Conservation (phyloP, 2,888 invertebrate genomes). For the Cyrtodaria siliqua region DNA sequence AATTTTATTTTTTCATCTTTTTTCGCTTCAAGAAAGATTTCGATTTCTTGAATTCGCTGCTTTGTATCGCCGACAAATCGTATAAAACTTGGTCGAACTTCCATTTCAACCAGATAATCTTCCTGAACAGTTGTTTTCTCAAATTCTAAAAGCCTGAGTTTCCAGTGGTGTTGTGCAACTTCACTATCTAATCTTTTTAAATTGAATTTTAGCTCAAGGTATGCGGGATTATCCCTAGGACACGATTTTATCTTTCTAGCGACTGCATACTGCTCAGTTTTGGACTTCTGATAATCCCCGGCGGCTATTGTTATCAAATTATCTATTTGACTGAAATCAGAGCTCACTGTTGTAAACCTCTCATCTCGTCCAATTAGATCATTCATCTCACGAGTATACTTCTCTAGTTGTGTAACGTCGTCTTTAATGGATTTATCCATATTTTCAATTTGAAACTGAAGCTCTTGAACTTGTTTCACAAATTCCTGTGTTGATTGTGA, state of each 20-base stretch:
- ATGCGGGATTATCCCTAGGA: constrained; percentile 49
- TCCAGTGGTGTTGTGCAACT: constrained; percentile 66
- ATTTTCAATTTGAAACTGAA: constrained; percentile 57
- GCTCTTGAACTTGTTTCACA: constrained; percentile 44
- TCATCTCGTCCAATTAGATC: constrained; percentile 59
- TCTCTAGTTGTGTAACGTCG: constrained; percentile 59
- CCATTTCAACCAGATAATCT: constrained; percentile 78
- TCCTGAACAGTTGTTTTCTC: constrained; percentile 74
- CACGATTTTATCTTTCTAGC: constrained; percentile 52
- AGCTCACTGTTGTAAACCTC: constrained; percentile 62
- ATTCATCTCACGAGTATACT: constrained; percentile 60
- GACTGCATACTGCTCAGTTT: constrained; percentile 53
- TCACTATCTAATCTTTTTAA: constrained; percentile 62
- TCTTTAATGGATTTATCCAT: constrained; percentile 60
- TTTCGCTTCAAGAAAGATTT: constrained; percentile 57
- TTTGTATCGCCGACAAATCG: constrained; percentile 75
- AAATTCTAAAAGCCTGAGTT: constrained; percentile 75
- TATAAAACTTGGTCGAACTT: constrained; percentile 79
- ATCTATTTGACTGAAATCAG: constrained; percentile 65
- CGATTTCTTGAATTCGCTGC: constrained; percentile 66
- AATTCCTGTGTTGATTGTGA: constrained; percentile 29
- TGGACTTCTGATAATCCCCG: constrained; percentile 53
- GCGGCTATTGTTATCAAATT: constrained; percentile 46
- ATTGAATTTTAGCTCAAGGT: constrained; percentile 56
- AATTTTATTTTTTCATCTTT: constrained; percentile 67